Base-by-base conservation (phyloP, 2,113 vertebrate genomes). In the Limnothrissa miodon region DNA sequence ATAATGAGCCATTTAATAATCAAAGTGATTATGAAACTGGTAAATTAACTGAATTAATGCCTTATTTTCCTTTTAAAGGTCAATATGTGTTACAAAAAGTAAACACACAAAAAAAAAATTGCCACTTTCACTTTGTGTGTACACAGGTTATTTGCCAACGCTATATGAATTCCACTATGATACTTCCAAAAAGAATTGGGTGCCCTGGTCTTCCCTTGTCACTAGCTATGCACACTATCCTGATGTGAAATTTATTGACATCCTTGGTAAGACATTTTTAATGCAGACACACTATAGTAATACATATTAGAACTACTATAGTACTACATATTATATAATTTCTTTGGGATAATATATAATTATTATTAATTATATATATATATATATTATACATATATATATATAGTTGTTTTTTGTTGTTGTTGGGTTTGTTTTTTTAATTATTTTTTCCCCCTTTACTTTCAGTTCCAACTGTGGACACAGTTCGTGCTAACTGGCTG, bases 121-220 rank as follows among this genome's bases (percentile, higher is more conserved):
- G 10, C 25, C n/a, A 39, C 19, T 45, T 51, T 19, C 83, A 39
- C 86, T 45, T 10, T 17, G 87, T 80, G 23, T 89, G 66, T 15
- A 36, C 91, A 11, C 90, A 99, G 98, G 95, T 81, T 96, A 95
- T 42, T 92, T 97, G 48, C 95, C 96, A 1, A 97, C 96, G 82
- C 90, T 99, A 82, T 99, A 95, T 80, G 97, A 99, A 86, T 99
- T 98, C 66, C 98, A 99, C 85, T 99, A 98, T 88, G 95, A 99
- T 86, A 87, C 53, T 10, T 81, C 70, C 8, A 45, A 90, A 80
- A 93, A 91, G 78, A 94, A 90, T 11, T 99, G 98, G 98, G 78
- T 98, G 81, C 94, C 97, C 0, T 99, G 98, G 98, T 95, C 79
- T 70, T 92, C 92, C 0, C 81, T 99, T 84, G 97, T 99, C 39